These are phyloP conservation scores for Ictidomys tridecemlineatus DNA, from an alignment of 2,113 vertebrate genomes.

Conservation along the genomic window DNA sequence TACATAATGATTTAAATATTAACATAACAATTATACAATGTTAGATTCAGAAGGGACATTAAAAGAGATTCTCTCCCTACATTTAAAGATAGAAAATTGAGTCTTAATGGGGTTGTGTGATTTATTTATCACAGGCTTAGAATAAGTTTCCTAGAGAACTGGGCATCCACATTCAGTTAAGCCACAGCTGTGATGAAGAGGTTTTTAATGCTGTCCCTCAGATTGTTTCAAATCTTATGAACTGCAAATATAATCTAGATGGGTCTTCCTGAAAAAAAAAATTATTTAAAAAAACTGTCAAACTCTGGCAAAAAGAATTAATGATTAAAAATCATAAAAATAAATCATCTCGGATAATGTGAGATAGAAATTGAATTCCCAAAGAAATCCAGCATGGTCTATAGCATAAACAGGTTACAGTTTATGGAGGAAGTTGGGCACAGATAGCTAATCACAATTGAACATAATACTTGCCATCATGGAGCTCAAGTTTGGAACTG, in stretches of 20 bases:
- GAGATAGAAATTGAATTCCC: neutral
- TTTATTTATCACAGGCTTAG: neutral
- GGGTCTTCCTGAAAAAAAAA: neutral
- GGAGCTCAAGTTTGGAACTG: neutral
- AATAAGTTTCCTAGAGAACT: neutral
- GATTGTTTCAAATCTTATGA: neutral
- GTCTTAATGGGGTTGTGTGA: neutral
- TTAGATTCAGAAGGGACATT: neutral
- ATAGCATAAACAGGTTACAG: neutral
- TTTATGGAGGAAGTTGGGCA: neutral
- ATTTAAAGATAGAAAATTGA: conserved; percentile 22
- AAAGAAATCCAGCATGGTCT: neutral
- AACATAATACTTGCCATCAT: neutral
- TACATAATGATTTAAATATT: neutral
- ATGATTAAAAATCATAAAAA: neutral
- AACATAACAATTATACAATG: neutral
- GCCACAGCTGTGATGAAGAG: neutral
- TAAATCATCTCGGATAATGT: neutral
- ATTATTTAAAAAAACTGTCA: neutral
- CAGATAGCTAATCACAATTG: neutral
- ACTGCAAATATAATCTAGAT: neutral
- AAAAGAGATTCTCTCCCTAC: neutral
- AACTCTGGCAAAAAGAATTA: neutral
- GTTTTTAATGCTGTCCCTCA: neutral
- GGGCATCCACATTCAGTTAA: neutral